Percentiles rank a stretch among this genome's conserved stretches.
Evolutionary conservation across 2,888 invertebrate genomes (phyloP).

Genomic region (Euspilapteryx auroguttella): DNA sequence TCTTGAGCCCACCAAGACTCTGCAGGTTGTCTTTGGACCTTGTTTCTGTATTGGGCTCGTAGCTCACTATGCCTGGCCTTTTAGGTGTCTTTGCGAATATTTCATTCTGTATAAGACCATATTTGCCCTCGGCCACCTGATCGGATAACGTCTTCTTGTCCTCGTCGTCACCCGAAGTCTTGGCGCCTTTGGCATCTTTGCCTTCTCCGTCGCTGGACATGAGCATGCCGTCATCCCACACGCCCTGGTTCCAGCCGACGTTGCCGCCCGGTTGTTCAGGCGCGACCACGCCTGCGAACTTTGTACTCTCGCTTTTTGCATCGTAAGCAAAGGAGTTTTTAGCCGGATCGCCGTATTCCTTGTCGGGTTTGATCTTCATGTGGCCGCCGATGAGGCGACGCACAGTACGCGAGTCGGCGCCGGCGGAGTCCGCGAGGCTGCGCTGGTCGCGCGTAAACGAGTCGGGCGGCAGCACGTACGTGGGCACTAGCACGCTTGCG

Average conservation of each 20-base stretch:
- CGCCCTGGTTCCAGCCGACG: slow-evolving; percentile 54
- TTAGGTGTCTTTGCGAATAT: slow-evolving; percentile 71
- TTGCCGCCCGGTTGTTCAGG: slow-evolving; percentile 50
- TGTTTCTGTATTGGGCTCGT: slow-evolving; percentile 78
- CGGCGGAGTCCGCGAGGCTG: slow-evolving; percentile 33
- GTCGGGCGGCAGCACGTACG: slow-evolving; percentile 56
- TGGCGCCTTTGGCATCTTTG: slow-evolving; percentile 38
- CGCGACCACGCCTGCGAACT: slow-evolving; percentile 36
- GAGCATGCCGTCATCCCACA: slow-evolving; percentile 69
- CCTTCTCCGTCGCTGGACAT: slow-evolving; percentile 72
- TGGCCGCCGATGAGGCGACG: slow-evolving; percentile 73
- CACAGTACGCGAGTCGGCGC: slow-evolving; percentile 55
- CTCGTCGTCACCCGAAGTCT: slow-evolving; percentile 61
- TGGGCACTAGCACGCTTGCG: slow-evolving; percentile 53
- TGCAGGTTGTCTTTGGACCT: slow-evolving; percentile 74
- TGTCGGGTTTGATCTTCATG: slow-evolving; percentile 49
- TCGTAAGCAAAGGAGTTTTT: slow-evolving; percentile 39
- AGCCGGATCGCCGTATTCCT: slow-evolving; percentile 31
- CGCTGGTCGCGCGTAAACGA: slow-evolving; percentile 56
- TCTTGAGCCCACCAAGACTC: slow-evolving; percentile 78
- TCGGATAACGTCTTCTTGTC: slow-evolving; percentile 85
- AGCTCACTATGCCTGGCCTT: slow-evolving; percentile 81
- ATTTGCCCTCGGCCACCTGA: slow-evolving; percentile 89
- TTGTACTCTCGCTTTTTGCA: slow-evolving; percentile 37
- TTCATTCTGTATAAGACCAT: slow-evolving; percentile 85